Percentiles rank a stretch among this genome's conserved stretches.
Conservation (phyloP, 1,140 invertebrate species). For the Aphaenogaster floridana region DNA sequence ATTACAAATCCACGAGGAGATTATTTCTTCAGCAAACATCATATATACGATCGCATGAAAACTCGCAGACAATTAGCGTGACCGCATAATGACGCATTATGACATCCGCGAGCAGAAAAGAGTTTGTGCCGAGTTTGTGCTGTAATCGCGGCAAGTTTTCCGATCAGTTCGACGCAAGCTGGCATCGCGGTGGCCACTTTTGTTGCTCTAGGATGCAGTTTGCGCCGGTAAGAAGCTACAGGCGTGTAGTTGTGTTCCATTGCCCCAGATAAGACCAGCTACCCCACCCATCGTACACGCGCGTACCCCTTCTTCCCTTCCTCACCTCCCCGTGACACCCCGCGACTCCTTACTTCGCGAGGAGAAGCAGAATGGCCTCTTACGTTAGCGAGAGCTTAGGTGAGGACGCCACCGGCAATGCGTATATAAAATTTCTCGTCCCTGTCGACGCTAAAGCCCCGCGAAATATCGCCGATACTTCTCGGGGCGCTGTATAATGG, state of each 20-base stretch:
- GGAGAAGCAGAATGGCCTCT: constrained; percentile 19
- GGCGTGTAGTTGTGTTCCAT: constrained; percentile 70
- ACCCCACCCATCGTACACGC: constrained; percentile 1
- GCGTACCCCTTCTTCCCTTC: constrained; percentile 14
- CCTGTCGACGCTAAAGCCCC: constrained; percentile 12
- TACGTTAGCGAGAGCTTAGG: constrained; percentile 49
- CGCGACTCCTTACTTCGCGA: constrained; percentile 13
- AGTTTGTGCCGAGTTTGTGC: background rate
- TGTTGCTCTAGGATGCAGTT: constrained; percentile 28
- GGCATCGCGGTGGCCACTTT: constrained; percentile 22
- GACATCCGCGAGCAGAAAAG: background rate
- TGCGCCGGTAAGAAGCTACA: constrained; percentile 33
- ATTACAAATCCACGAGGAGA: background rate
- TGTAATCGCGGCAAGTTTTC: constrained; percentile 49
- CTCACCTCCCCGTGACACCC: constrained; percentile 18
- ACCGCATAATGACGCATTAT: constrained; percentile 8
- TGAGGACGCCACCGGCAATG: constrained; percentile 25
- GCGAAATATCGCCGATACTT: constrained; percentile 48
- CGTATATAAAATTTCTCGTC: constrained; percentile 51
- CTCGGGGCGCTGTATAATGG: constrained; percentile 36
- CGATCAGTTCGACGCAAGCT: constrained; percentile 33
- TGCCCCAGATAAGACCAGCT: constrained; percentile 76
- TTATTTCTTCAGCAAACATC: background rate
- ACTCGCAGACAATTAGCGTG: background rate
- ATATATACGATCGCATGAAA: background rate